Evolutionary conservation across 1,140 invertebrate species (phyloP).

Genomic region (Panagrolaimus sp.): DNA sequence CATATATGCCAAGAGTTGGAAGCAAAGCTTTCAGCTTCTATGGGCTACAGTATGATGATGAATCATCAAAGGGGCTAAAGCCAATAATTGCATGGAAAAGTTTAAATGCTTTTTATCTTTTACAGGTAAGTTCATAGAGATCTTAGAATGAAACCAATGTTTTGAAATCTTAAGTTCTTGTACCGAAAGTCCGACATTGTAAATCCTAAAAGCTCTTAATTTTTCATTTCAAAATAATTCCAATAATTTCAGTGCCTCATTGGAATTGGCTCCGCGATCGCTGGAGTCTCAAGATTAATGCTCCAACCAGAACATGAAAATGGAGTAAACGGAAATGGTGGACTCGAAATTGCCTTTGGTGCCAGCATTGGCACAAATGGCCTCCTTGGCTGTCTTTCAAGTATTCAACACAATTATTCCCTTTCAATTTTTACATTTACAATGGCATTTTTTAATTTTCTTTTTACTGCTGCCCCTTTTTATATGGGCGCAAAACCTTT

Average conservation of each 20-base stretch:
- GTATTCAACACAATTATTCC: not conserved
- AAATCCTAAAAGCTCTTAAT: no score
- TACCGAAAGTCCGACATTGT: no score
- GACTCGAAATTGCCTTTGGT: not conserved
- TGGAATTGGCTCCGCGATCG: not conserved
- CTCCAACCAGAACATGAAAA: not conserved
- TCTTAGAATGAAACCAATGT: no score
- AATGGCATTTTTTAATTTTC: not conserved
- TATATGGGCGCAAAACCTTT: not conserved
- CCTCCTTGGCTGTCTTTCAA: not conserved
- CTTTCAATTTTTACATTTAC: not conserved
- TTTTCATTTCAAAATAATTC: no score
- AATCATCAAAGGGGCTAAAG: not conserved
- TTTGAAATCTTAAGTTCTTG: no score
- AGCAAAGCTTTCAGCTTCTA: not conserved
- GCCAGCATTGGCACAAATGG: not conserved
- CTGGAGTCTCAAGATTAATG: not conserved
- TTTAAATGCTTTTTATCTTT: not conserved
- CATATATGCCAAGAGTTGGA: constrained; percentile 4
- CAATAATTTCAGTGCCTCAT: not conserved
- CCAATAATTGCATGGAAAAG: not conserved
- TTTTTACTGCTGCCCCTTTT: not conserved
- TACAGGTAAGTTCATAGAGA: not conserved
- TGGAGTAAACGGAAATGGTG: not conserved
- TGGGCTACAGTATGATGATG: constrained; percentile 3